phyloP scores from a whole-genome alignment of 1,140 invertebrate genomes.

The Anthonomus grandis region DNA sequence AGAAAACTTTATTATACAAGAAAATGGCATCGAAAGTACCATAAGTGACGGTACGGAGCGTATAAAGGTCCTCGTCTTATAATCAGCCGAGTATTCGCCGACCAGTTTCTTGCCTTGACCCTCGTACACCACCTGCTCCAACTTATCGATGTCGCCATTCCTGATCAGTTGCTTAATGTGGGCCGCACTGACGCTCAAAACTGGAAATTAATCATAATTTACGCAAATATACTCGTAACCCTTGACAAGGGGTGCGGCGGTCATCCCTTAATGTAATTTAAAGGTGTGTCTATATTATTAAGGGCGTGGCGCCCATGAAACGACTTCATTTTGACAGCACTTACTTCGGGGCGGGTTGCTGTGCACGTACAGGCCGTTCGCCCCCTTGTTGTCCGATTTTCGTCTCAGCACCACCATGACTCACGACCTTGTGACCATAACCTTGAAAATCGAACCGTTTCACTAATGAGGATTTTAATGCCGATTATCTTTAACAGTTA shows the following conservation, averaged over 20 bases:
- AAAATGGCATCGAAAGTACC: conserved; percentile 47
- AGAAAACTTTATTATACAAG: too few relatives aligned
- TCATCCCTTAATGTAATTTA: conserved; percentile 4
- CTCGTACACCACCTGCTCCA: conserved; percentile 73
- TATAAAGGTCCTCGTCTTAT: conserved; percentile 64
- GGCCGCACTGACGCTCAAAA: conserved; percentile 53
- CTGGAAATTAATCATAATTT: conserved; percentile 36
- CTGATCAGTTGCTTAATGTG: conserved; percentile 66
- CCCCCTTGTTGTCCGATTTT: conserved; percentile 22
- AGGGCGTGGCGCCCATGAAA: neutral
- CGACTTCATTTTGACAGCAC: neutral
- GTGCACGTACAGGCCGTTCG: conserved; percentile 56
- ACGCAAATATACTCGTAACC: too few relatives aligned
- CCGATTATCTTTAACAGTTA: too few relatives aligned
- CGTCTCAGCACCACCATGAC: conserved; percentile 12
- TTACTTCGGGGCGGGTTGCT: conserved; percentile 57
- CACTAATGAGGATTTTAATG: too few relatives aligned
- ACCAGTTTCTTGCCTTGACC: conserved; percentile 72
- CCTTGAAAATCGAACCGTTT: conserved; percentile 2
- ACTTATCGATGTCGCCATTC: conserved; percentile 67
- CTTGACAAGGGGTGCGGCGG: too few relatives aligned
- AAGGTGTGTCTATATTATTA: neutral
- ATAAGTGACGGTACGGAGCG: conserved; percentile 66
- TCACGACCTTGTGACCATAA: too few relatives aligned
- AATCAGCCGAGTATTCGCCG: conserved; percentile 63